These are phyloP conservation scores for Rhagium mordax DNA, from an alignment of 2,888 invertebrate species.

Conservation along the genomic window DNA sequence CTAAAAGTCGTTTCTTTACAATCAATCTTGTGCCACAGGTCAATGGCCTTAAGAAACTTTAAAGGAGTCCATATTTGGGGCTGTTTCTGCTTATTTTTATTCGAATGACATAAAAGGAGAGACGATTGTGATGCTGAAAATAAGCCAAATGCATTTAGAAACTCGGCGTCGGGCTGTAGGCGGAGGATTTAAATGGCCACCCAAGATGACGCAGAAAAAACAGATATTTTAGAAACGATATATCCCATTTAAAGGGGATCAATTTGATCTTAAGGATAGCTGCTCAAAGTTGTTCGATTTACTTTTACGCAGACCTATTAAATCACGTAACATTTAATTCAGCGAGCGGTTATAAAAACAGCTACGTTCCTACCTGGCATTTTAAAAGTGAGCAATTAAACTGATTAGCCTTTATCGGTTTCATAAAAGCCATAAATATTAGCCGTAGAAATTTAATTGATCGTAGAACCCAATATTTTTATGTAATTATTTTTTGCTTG, in stretches of 20 bases:
- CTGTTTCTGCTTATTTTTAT: slow-evolving; percentile 9
- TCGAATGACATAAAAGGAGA: not conserved
- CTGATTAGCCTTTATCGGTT: not conserved
- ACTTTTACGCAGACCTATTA: not conserved
- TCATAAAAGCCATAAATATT: not conserved
- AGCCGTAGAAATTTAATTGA: slow-evolving; percentile 4
- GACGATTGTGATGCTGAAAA: slow-evolving; percentile 5
- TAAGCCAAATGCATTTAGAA: not conserved
- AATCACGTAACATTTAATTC: not conserved
- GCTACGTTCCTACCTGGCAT: not conserved
- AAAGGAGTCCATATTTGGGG: slow-evolving; percentile 19
- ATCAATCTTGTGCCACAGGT: slow-evolving; percentile 17
- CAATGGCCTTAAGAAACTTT: slow-evolving; percentile 11
- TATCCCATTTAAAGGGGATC: no score
- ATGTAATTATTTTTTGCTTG: slow-evolving; percentile 14
- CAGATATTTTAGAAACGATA: no score
- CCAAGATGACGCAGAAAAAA: not conserved
- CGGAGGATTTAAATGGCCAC: not conserved
- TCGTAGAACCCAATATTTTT: not conserved
- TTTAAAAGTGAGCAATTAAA: not conserved
- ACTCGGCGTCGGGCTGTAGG: not conserved
- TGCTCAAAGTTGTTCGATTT: not conserved
- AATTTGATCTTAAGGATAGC: no score
- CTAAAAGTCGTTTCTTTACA: slow-evolving; percentile 46
- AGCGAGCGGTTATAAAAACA: not conserved